Evolutionary conservation across 2,113 vertebrate genomes (phyloP).

Genomic region (Ornithorhynchus anatinus): DNA sequence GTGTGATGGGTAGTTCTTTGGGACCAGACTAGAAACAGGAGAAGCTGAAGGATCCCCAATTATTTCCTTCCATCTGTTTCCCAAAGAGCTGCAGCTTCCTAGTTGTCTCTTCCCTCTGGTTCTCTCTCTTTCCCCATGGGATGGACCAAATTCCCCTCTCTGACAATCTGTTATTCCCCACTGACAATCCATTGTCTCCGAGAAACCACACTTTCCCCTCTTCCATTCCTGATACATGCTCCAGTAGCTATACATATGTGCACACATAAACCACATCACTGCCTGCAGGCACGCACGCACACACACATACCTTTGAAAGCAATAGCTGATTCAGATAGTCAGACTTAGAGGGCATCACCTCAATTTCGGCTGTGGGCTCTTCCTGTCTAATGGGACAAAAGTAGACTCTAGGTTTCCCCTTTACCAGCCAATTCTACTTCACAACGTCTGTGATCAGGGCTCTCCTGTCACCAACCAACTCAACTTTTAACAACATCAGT

Average conservation of each 20-base stretch:
- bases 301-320: too few species aligned
- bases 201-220: neutral
- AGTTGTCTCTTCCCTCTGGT: too few species aligned
- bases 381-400: neutral
- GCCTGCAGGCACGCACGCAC: too few species aligned
- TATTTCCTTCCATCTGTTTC: too few species aligned
- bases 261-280: neutral
- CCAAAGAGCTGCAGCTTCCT: too few species aligned
- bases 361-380: neutral
- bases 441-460: neutral
- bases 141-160: too few species aligned
- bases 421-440: neutral
- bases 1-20: neutral
- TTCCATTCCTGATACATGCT: neutral
- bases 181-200: neutral
- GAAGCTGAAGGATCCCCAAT: neutral
- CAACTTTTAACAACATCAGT: neutral
- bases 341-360: too few species aligned
- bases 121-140: too few species aligned
- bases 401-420: neutral
- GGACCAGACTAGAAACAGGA: neutral
- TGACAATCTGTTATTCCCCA: too few species aligned
- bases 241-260: neutral
- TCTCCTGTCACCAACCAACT: neutral
- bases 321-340: too few species aligned